Percentiles rank a stretch among this genome's conserved stretches.
phyloP scores from a whole-genome alignment of 2,888 invertebrate species.

The Orthosia incerta region DNA sequence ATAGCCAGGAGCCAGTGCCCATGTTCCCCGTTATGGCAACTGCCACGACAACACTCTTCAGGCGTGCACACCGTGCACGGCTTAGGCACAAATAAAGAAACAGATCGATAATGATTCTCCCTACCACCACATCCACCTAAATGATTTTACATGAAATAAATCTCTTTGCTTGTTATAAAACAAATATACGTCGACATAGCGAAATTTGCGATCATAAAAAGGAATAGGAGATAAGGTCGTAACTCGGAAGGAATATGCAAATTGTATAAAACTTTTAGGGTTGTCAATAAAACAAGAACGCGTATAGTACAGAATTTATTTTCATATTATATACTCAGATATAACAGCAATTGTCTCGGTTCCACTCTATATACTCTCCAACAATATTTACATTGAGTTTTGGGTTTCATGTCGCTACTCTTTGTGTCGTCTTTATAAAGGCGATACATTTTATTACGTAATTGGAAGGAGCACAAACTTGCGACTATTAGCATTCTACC shows the following conservation, averaged over 20 bases:
- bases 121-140: background rate
- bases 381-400: conserved; percentile 86
- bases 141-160: conserved; percentile 37
- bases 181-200: conserved; percentile 29
- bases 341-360: conserved; percentile 83
- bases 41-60: no score
- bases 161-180: conserved; percentile 31
- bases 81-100: no score
- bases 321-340: conserved; percentile 87
- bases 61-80: no score
- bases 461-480: conserved; percentile 14
- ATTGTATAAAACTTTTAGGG: conserved; percentile 56
- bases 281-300: conserved; percentile 73
- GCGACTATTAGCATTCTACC: conserved; percentile 3
- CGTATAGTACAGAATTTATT: conserved; percentile 89
- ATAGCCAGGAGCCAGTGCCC: no score
- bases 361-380: conserved; percentile 78
- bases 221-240: conserved; percentile 39
- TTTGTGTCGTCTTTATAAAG: conserved; percentile 38
- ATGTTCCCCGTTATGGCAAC: no score
- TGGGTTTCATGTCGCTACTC: conserved; percentile 69
- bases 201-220: conserved; percentile 49
- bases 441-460: conserved; percentile 12
- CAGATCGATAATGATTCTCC: no score
- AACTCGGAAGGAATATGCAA: conserved; percentile 55